Percentiles rank a stretch among this genome's conserved stretches.
phyloP scores from a whole-genome alignment of 2,113 vertebrate species.

The Prietella phreatophila region DNA sequence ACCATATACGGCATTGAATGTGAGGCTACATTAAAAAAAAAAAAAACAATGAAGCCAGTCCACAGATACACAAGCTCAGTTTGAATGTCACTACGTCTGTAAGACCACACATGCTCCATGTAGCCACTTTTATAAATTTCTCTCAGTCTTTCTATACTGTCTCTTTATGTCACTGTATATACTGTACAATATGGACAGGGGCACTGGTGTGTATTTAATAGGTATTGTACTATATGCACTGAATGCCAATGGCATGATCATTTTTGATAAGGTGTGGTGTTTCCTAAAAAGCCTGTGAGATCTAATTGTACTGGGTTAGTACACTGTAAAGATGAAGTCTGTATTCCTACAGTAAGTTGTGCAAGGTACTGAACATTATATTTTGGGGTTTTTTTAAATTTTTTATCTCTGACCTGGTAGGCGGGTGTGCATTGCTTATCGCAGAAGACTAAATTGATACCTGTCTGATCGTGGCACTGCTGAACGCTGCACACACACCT shows the following conservation, averaged over 20 bases:
- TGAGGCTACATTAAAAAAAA: background rate
- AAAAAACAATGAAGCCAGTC: background rate
- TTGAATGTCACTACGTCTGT: slow-evolving; percentile 33
- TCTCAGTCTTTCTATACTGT: slow-evolving; percentile 8
- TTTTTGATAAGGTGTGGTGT: slow-evolving; percentile 30
- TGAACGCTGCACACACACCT: background rate
- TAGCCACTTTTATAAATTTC: slow-evolving; percentile 17
- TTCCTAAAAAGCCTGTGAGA: slow-evolving; percentile 13
- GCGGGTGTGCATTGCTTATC: background rate
- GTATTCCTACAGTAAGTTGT: background rate
- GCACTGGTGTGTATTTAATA: slow-evolving; percentile 22
- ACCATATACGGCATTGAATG: background rate
- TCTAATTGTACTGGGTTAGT: background rate
- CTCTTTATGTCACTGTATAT: slow-evolving; percentile 37
- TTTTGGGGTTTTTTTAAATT: background rate
- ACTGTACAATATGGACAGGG: slow-evolving; percentile 36
- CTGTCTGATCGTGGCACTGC: background rate
- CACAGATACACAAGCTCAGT: slow-evolving; percentile 13
- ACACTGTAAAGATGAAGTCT: background rate
- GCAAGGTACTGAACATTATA: background rate
- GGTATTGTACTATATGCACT: slow-evolving; percentile 30
- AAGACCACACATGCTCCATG: slow-evolving; percentile 8
- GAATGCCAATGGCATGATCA: slow-evolving; percentile 21
- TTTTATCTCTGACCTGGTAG: background rate
- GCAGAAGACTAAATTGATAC: background rate